phyloP scores from a whole-genome alignment of 2,888 invertebrate species.

The Trichopria drosophilae region DNA sequence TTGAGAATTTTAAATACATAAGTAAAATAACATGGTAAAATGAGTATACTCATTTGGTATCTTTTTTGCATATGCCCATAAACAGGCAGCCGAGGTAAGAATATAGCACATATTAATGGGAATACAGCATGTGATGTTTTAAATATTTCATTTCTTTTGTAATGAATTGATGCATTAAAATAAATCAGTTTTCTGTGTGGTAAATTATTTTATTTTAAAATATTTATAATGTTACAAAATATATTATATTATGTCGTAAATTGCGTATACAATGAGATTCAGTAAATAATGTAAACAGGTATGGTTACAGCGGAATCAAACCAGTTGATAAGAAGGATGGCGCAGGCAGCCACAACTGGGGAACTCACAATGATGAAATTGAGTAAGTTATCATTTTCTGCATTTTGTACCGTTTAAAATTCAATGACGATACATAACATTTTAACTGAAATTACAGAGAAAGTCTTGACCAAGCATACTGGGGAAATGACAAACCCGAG shows the following conservation, averaged over 20 bases:
- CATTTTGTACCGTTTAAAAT: not conserved
- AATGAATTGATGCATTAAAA: not conserved
- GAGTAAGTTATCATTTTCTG: constrained; percentile 63
- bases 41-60: constrained; percentile 18
- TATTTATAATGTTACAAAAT: not conserved
- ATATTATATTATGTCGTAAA: not conserved
- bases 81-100: constrained; percentile 51
- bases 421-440: not conserved
- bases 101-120: constrained; percentile 33
- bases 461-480: constrained; percentile 54
- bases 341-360: constrained; percentile 95
- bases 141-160: constrained; percentile 2
- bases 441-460: constrained; percentile 44
- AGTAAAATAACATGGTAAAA: not conserved
- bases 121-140: constrained; percentile 18
- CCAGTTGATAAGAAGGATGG: constrained; percentile 93
- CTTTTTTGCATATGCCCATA: constrained; percentile 39
- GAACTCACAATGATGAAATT: constrained; percentile 87
- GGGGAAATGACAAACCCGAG: constrained; percentile 62
- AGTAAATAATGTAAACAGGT: constrained; percentile 57
- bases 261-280: not conserved
- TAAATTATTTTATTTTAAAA: not conserved
- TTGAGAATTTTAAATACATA: no score
- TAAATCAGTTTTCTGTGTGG: not conserved
- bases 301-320: constrained; percentile 78